phyloP scores from a whole-genome alignment of 2,113 vertebrate species.

The Silurus asotus region DNA sequence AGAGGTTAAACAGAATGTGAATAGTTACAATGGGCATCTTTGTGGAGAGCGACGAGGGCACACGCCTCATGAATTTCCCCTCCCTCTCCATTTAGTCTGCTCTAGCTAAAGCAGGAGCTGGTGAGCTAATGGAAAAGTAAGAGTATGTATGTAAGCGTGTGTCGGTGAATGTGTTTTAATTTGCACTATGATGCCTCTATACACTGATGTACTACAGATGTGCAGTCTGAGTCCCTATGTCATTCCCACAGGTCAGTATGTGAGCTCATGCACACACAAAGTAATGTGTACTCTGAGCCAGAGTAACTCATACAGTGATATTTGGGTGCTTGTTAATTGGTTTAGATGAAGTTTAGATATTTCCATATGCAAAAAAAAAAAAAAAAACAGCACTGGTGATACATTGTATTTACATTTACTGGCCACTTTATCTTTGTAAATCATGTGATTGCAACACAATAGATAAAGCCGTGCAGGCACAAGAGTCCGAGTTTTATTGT shows the following conservation, averaged over 20 bases:
- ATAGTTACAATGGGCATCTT: slow-evolving; percentile 15
- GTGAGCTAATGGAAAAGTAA: slow-evolving; percentile 47
- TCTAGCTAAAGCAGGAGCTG: slow-evolving; percentile 20
- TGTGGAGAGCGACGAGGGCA: slow-evolving; percentile 23
- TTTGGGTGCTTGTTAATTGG: background rate
- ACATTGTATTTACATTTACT: background rate
- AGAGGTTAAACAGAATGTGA: slow-evolving; percentile 6
- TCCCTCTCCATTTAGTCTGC: slow-evolving; percentile 22
- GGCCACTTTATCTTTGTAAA: background rate
- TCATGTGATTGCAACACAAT: background rate
- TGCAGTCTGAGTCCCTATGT: slow-evolving; percentile 31
- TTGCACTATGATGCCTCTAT: background rate
- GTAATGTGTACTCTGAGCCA: background rate
- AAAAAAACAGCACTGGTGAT: background rate
- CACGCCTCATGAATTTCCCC: slow-evolving; percentile 10
- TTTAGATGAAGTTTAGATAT: background rate
- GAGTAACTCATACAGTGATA: background rate
- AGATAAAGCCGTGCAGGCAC: background rate
- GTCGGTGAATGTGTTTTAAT: slow-evolving; percentile 6
- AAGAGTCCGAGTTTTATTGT: background rate
- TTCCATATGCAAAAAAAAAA: background rate
- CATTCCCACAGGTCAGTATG: slow-evolving; percentile 13
- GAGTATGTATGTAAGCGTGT: slow-evolving; percentile 14
- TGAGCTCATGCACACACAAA: slow-evolving; percentile 24
- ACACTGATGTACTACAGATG: slow-evolving; percentile 39